A percentile compares a stretch with the other conserved stretches of the same genome.
phyloP scores from a whole-genome alignment of 2,888 invertebrate species.

The Cremastinae sp. region DNA sequence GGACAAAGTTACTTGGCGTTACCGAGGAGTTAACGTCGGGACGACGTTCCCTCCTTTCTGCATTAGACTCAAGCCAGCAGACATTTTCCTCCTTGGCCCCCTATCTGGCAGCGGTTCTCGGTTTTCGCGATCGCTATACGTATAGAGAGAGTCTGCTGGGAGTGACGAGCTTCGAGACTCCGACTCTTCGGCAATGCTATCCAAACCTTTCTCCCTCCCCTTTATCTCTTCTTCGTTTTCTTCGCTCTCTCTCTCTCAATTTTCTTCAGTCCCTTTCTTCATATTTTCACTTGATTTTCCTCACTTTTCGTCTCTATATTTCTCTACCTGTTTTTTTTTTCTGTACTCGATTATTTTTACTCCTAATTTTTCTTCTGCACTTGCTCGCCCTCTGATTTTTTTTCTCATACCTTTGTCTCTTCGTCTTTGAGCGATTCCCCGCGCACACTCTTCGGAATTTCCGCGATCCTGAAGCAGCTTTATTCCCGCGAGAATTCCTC shows the following conservation, averaged over 20 bases:
- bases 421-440: neutral
- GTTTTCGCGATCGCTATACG: slow-evolving; percentile 16
- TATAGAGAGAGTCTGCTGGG: slow-evolving; percentile 25
- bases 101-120: neutral
- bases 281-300: no score
- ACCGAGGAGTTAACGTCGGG: slow-evolving; percentile 43
- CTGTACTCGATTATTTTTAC: no score
- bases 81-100: slow-evolving; percentile 25
- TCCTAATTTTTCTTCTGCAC: no score
- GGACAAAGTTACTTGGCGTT: slow-evolving; percentile 59
- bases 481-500: slow-evolving; percentile 47
- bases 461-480: slow-evolving; percentile 41
- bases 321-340: neutral
- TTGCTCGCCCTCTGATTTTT: no score
- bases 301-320: no score
- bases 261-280: no score
- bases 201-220: slow-evolving; percentile 17
- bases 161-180: slow-evolving; percentile 47
- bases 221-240: neutral
- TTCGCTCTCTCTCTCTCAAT: slow-evolving; percentile 4
- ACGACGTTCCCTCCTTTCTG: slow-evolving; percentile 31
- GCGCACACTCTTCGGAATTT: slow-evolving; percentile 41
- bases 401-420: neutral
- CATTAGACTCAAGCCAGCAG: slow-evolving; percentile 30
- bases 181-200: slow-evolving; percentile 47